These are phyloP conservation scores for Prostheceraeus crozeri DNA, from an alignment of 2,888 invertebrate species.

Conservation along the genomic window DNA sequence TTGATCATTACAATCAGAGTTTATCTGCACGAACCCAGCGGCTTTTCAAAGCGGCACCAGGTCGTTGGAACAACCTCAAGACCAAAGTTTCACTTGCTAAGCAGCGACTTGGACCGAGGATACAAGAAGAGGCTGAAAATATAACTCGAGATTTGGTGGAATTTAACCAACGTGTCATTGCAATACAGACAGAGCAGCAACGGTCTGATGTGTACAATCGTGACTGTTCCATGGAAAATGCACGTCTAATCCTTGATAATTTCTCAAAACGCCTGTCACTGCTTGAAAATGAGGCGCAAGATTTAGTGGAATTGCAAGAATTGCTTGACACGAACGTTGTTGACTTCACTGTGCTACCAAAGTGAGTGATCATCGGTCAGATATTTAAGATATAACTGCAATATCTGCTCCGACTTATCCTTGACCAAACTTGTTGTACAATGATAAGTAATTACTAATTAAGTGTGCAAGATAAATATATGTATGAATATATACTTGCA, in stretches of 20 bases:
- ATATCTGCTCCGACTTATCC: too few species aligned
- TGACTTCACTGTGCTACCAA: conserved; percentile 51
- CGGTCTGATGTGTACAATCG: conserved; percentile 50
- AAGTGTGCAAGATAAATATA: too few species aligned
- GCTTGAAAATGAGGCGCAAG: conserved; percentile 56
- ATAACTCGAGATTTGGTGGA: conserved; percentile 54
- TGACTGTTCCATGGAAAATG: conserved; percentile 48
- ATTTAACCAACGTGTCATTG: conserved; percentile 49
- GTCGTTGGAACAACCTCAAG: conserved; percentile 54
- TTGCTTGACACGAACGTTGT: conserved; percentile 53
- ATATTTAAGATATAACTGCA: conserved; percentile 1
- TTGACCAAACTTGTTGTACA: background rate
- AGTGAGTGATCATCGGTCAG: conserved; percentile 47
- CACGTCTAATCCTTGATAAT: conserved; percentile 49
- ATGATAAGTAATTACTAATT: too few species aligned
- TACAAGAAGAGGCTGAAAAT: conserved; percentile 53
- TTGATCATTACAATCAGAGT: conserved; percentile 53
- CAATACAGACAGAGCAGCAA: conserved; percentile 48
- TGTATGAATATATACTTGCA: too few species aligned
- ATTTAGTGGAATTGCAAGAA: conserved; percentile 55
- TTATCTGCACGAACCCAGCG: conserved; percentile 50
- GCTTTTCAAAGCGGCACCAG: conserved; percentile 51
- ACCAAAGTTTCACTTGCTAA: conserved; percentile 56
- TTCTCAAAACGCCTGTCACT: conserved; percentile 49
- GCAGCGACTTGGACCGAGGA: conserved; percentile 55